Evolutionary conservation across 2,113 vertebrate genomes (phyloP).

Genomic region (Macrotus californicus): DNA sequence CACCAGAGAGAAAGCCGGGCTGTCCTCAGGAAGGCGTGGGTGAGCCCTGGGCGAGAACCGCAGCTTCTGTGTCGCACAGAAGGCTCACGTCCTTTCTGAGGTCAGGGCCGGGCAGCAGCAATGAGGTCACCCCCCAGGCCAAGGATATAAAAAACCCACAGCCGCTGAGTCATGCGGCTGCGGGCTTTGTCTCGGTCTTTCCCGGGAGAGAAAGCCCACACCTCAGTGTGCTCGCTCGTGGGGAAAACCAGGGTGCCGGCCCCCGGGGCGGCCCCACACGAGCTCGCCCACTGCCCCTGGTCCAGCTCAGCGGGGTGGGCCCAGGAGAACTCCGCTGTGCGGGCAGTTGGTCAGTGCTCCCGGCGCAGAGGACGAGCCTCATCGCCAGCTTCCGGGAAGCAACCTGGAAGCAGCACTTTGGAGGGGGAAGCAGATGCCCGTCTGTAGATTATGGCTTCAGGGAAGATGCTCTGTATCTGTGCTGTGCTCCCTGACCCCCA

Average conservation of each 20-base stretch:
- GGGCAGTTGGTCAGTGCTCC: neutral
- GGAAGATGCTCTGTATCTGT: accelerated
- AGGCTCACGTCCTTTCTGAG: neutral
- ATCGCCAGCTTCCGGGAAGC: neutral
- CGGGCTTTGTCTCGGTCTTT: neutral
- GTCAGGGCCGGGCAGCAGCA: neutral
- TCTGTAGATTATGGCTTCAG: neutral
- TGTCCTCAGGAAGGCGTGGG: neutral
- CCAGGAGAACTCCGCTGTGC: neutral
- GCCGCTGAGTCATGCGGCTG: neutral
- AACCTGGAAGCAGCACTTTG: neutral
- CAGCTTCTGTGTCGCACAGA: neutral
- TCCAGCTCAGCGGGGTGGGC: neutral
- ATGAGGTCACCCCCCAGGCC: neutral
- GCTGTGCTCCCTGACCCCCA: too few species aligned
- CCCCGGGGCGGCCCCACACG: neutral
- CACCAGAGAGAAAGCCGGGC: neutral
- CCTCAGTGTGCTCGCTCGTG: neutral
- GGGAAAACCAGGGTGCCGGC: neutral
- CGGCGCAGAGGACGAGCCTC: neutral
- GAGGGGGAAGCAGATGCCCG: neutral
- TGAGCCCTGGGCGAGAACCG: neutral
- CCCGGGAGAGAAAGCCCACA: neutral
- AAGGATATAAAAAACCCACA: neutral
- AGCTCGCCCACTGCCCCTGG: neutral